Evolutionary conservation across 1,140 invertebrate genomes (phyloP).

Genomic region (Macrobrachium rosenbergii): DNA sequence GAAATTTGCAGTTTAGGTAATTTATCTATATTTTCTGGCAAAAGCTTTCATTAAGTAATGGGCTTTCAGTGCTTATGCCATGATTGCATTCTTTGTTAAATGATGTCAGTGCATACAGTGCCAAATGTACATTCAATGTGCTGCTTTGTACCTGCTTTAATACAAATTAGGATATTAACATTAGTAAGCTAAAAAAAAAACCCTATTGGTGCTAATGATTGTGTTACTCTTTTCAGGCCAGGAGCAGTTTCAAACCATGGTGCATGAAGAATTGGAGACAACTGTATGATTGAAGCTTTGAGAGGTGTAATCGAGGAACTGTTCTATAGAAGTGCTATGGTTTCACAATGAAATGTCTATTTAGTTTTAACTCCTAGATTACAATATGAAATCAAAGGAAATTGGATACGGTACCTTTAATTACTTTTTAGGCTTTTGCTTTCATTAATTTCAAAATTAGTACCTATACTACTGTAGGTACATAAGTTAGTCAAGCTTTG

Average conservation of each 20-base stretch:
- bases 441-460: no score
- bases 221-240: conserved; percentile 51
- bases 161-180: conserved; percentile 9
- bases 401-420: no score
- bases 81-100: conserved; percentile 53
- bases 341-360: background rate
- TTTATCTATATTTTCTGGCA: conserved; percentile 40
- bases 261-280: conserved; percentile 63
- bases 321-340: background rate
- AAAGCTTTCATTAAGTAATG: conserved; percentile 42
- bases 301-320: background rate
- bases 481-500: no score
- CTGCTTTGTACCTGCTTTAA: conserved; percentile 59
- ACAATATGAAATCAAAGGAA: no score
- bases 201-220: background rate
- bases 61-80: conserved; percentile 54
- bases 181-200: background rate
- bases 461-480: no score
- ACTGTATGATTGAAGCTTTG: conserved; percentile 60
- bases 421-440: no score
- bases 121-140: conserved; percentile 49
- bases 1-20: conserved; percentile 29
- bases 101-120: conserved; percentile 56
- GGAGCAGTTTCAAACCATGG: conserved; percentile 65
- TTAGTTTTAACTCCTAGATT: background rate